A percentile compares a stretch with the other conserved stretches of the same genome.
Conservation (phyloP, 2,888 invertebrate species). For the Sicus ferrugineus region DNA sequence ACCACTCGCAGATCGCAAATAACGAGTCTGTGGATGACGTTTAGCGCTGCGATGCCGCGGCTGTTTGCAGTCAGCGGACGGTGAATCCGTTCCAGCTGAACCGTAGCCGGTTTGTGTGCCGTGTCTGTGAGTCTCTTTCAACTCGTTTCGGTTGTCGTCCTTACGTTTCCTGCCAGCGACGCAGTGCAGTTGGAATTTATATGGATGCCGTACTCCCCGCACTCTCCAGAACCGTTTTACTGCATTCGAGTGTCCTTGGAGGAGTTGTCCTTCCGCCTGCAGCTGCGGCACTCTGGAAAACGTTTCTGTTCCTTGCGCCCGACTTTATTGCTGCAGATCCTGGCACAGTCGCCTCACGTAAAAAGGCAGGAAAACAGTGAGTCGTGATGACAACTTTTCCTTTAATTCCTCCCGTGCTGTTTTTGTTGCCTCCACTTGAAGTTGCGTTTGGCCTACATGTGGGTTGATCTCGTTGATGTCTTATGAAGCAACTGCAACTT, state of each 20-base stretch:
- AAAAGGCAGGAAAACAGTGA: slow-evolving; percentile 1
- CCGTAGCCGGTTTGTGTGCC: slow-evolving; percentile 11
- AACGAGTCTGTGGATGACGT: no score
- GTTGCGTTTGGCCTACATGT: neutral
- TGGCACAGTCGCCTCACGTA: neutral
- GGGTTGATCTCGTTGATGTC: slow-evolving; percentile 15
- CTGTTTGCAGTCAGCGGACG: slow-evolving; percentile 14
- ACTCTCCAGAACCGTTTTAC: neutral
- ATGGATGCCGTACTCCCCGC: slow-evolving; percentile 10
- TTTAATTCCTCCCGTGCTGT: neutral
- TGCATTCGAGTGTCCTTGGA: slow-evolving; percentile 3
- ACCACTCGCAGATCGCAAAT: neutral
- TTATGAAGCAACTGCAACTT: slow-evolving; percentile 6
- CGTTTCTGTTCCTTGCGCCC: neutral
- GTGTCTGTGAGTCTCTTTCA: slow-evolving; percentile 4
- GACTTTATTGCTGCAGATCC: neutral
- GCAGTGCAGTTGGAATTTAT: slow-evolving; percentile 24
- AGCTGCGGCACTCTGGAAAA: neutral
- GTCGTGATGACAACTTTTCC: neutral
- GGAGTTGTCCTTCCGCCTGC: neutral
- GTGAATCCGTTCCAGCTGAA: slow-evolving; percentile 9
- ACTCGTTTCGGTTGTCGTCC: neutral
- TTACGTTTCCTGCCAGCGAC: neutral
- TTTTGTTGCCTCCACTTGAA: neutral
- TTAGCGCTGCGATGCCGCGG: neutral